phyloP scores from a whole-genome alignment of 2,888 invertebrate species.

The Mactromeris polynyma region DNA sequence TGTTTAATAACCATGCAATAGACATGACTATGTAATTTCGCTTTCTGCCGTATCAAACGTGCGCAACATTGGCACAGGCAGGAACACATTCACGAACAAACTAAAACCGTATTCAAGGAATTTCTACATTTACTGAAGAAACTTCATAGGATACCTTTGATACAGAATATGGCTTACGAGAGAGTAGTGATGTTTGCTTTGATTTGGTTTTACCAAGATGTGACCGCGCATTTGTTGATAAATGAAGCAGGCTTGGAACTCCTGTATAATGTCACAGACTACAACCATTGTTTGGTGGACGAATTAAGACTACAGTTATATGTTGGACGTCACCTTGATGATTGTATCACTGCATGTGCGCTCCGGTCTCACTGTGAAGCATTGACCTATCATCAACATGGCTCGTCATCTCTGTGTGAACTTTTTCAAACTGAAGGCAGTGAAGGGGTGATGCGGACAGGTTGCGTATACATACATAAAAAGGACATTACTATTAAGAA shows the following conservation, averaged over 20 bases:
- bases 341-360: background rate
- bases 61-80: too few relatives aligned
- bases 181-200: background rate
- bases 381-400: background rate
- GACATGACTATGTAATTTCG: too few relatives aligned
- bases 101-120: too few relatives aligned
- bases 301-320: background rate
- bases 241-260: background rate
- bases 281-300: background rate
- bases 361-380: background rate
- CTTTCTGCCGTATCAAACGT: too few relatives aligned
- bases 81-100: too few relatives aligned
- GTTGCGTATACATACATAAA: background rate
- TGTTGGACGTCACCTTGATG: conserved; percentile 3
- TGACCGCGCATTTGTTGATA: background rate
- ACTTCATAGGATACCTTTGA: too few relatives aligned
- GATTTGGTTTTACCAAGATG: background rate
- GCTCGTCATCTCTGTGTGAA: background rate
- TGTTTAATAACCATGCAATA: too few relatives aligned
- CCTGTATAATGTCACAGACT: background rate
- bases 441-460: background rate
- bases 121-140: too few relatives aligned
- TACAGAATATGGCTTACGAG: too few relatives aligned
- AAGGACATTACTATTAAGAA: background rate
- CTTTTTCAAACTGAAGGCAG: background rate